Conservation (phyloP, 1,140 invertebrate species). For the Ectropis grisescens region DNA sequence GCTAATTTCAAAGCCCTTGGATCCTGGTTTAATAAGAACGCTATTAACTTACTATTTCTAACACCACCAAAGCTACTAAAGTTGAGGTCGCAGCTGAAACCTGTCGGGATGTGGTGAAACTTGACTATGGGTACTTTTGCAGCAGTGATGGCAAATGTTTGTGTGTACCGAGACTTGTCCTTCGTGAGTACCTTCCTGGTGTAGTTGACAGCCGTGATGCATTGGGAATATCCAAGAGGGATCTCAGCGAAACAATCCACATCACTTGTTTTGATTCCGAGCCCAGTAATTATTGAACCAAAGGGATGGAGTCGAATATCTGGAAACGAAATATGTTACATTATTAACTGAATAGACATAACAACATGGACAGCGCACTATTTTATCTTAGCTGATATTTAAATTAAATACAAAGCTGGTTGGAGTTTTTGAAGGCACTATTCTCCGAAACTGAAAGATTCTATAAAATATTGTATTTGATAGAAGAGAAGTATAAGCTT, state of each 20-base stretch:
- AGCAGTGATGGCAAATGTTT: slow-evolving; percentile 70
- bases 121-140: slow-evolving; percentile 80
- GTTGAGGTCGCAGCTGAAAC: slow-evolving; percentile 75
- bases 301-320: slow-evolving; percentile 64
- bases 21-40: slow-evolving; percentile 69
- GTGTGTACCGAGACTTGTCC: slow-evolving; percentile 45
- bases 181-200: slow-evolving; percentile 53
- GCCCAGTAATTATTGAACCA: slow-evolving; percentile 75
- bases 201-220: slow-evolving; percentile 14
- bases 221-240: slow-evolving; percentile 9
- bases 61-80: slow-evolving; percentile 74
- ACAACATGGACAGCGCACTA: too few relatives aligned
- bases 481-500: too few relatives aligned
- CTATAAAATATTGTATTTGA: too few relatives aligned
- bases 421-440: too few relatives aligned
- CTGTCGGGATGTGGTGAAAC: slow-evolving; percentile 69
- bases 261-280: slow-evolving; percentile 76
- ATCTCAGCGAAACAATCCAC: slow-evolving; percentile 74
- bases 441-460: too few relatives aligned
- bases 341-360: too few relatives aligned
- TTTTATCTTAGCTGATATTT: too few relatives aligned
- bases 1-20: slow-evolving; percentile 66
- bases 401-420: too few relatives aligned
- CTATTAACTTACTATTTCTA: slow-evolving; percentile 73
- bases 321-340: slow-evolving; percentile 21